phyloP scores from a whole-genome alignment of 2,888 invertebrate genomes.

The Ceriagrion tenellum region DNA sequence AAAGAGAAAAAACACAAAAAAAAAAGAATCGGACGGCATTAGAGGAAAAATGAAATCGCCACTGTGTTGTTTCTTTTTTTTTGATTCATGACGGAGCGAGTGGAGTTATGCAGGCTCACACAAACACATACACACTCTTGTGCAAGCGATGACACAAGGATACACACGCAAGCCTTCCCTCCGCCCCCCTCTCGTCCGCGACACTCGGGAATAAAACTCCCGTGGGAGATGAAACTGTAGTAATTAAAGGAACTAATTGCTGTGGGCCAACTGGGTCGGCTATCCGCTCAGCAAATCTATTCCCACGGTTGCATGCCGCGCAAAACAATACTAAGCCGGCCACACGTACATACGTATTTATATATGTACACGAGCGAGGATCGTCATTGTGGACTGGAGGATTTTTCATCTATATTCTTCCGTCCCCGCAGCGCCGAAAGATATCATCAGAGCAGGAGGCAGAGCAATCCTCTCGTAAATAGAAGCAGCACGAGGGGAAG shows the following conservation, averaged over 20 bases:
- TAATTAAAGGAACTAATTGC: conserved; percentile 36
- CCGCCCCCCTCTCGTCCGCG: neutral
- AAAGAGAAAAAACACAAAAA: neutral
- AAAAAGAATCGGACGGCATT: conserved; percentile 21
- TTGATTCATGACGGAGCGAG: neutral
- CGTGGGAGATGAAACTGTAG: conserved; percentile 28
- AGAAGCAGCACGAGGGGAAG: neutral
- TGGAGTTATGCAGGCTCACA: conserved; percentile 2
- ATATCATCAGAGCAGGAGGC: neutral
- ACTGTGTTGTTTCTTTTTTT: neutral
- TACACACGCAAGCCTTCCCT: neutral
- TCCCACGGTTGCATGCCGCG: conserved; percentile 8
- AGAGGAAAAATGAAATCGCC: conserved; percentile 35
- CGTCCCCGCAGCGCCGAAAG: neutral
- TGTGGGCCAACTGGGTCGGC: conserved; percentile 32
- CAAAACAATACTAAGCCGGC: conserved; percentile 11
- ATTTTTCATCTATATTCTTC: neutral
- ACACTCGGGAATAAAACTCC: conserved; percentile 19
- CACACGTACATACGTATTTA: neutral
- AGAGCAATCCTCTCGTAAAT: neutral
- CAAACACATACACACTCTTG: neutral
- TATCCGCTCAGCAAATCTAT: conserved; percentile 36
- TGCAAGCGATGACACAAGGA: neutral
- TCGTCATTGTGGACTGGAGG: neutral
- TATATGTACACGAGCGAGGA: too few species aligned